These are phyloP conservation scores for Acanthosepion lycidas DNA, from an alignment of 2,888 invertebrate species.

Conservation along the genomic window DNA sequence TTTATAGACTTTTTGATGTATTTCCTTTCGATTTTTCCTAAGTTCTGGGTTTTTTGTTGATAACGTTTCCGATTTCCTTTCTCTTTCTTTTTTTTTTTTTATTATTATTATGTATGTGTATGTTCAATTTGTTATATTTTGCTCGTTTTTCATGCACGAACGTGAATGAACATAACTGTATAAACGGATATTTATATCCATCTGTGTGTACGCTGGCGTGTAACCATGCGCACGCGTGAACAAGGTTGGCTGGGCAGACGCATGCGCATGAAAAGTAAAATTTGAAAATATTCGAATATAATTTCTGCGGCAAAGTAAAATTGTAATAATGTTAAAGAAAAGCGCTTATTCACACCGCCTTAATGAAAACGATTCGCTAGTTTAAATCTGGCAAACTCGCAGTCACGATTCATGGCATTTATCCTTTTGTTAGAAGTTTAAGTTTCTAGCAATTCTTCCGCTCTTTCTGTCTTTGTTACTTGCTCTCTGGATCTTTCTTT, in stretches of 20 bases:
- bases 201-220: neutral
- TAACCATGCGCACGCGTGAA: neutral
- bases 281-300: neutral
- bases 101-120: no score
- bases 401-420: neutral
- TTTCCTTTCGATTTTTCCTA: neutral
- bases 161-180: neutral
- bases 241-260: neutral
- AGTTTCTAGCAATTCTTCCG: neutral
- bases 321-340: neutral
- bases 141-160: no score
- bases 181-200: neutral
- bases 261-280: neutral
- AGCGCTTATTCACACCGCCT: neutral
- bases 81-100: no score
- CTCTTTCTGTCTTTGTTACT: neutral
- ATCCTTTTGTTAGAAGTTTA: neutral
- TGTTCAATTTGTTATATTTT: no score
- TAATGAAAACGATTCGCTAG: neutral
- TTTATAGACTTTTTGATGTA: neutral
- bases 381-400: neutral
- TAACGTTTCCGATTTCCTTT: no score
- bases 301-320: slow-evolving; percentile 9
- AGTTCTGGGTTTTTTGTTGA: neutral
- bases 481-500: neutral